Evolutionary conservation across 2,113 vertebrate genomes (phyloP).

Genomic region (Pandion haliaetus): DNA sequence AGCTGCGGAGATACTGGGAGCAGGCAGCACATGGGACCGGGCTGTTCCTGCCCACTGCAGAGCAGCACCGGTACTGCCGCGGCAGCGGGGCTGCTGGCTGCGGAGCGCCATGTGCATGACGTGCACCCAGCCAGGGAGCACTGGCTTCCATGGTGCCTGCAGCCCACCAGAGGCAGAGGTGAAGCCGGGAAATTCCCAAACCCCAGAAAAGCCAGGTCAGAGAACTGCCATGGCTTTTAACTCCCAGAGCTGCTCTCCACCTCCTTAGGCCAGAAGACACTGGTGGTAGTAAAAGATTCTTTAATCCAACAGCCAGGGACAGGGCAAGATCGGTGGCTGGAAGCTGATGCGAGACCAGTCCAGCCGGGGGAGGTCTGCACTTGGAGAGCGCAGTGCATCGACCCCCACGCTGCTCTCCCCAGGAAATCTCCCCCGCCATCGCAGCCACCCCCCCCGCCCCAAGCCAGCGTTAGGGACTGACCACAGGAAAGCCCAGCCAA

Average conservation of each 20-base stretch:
- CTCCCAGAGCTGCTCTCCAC: accelerated
- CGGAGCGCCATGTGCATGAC: accelerated
- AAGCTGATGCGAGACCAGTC: no score
- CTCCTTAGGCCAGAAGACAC: neutral
- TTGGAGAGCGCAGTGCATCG: accelerated
- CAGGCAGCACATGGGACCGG: accelerated
- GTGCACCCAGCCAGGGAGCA: accelerated
- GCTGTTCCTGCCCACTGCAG: neutral
- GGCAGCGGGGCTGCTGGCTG: accelerated
- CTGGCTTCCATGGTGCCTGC: no score
- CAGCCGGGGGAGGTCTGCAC: accelerated
- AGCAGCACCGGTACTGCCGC: neutral
- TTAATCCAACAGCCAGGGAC: neutral
- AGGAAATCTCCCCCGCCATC: neutral
- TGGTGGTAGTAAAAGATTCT: accelerated
- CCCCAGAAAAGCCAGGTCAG: accelerated
- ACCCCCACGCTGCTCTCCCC: neutral
- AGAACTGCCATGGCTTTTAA: neutral
- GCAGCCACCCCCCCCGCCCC: neutral
- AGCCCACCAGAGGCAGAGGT: neutral
- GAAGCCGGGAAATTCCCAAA: neutral
- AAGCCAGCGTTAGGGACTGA: no score
- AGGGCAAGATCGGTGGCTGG: accelerated
- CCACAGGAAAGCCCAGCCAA: neutral
- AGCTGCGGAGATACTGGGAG: neutral